phyloP scores from a whole-genome alignment of 2,888 invertebrate species.

The Apamea anceps region DNA sequence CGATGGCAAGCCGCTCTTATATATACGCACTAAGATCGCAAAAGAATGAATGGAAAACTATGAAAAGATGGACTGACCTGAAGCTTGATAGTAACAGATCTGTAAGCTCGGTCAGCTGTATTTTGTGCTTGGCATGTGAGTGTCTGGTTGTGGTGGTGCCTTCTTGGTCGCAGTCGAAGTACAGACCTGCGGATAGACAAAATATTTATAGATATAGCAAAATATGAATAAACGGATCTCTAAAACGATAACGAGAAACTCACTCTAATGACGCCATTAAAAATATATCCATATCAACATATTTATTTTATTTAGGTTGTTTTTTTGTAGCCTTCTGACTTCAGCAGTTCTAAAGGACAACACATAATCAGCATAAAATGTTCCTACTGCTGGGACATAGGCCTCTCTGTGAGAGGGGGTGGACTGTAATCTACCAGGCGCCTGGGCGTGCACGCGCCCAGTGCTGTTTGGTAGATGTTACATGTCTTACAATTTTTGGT shows the following conservation, averaged over 20 bases:
- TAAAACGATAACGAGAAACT: not conserved
- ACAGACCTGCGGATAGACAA: constrained; percentile 88
- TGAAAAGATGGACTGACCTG: constrained; percentile 90
- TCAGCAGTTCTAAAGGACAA: not conserved
- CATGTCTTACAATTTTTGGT: no score
- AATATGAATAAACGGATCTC: not conserved
- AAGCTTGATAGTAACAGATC: constrained; percentile 94
- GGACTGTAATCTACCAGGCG: no score
- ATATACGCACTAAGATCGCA: no score
- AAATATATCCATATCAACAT: not conserved
- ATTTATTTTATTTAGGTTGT: not conserved
- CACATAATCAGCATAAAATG: no score
- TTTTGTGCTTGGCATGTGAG: constrained; percentile 98
- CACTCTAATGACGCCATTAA: not conserved
- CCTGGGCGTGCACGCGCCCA: no score
- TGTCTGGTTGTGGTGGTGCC: constrained; percentile 97
- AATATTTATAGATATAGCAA: not conserved
- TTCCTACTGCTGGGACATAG: no score
- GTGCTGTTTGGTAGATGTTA: no score
- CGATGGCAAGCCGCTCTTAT: no score
- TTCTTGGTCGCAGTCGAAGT: constrained; percentile 95
- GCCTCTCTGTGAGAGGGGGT: no score
- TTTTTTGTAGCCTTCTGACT: not conserved
- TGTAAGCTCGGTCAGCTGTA: constrained; percentile 96
- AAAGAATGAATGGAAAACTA: not conserved